Conservation (phyloP, 2,888 invertebrate species). For the Drosophila imparisetae region DNA sequence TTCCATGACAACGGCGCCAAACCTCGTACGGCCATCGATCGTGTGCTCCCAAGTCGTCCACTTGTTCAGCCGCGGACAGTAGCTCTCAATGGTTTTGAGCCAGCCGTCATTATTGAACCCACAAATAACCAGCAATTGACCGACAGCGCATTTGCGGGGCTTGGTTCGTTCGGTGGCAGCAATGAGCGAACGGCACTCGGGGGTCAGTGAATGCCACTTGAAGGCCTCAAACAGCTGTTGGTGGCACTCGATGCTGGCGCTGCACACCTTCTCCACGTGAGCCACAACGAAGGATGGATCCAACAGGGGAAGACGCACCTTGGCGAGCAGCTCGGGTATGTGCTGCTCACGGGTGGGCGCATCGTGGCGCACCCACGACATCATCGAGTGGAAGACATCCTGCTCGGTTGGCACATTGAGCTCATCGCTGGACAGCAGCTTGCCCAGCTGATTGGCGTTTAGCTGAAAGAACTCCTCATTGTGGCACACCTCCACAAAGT, state of each 20-base stretch:
- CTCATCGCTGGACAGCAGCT: too few species aligned
- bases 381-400: too few species aligned
- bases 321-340: slow-evolving; percentile 89
- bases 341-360: slow-evolving; percentile 65
- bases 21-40: slow-evolving; percentile 90
- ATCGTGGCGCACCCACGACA: too few species aligned
- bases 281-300: slow-evolving; percentile 96
- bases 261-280: slow-evolving; percentile 90
- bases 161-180: slow-evolving; percentile 91
- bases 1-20: slow-evolving; percentile 94
- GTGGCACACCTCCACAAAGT: slow-evolving; percentile 66
- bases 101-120: slow-evolving; percentile 86
- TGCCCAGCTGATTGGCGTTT: too few species aligned
- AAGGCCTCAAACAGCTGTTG: slow-evolving; percentile 96
- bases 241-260: slow-evolving; percentile 89
- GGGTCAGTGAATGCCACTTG: slow-evolving; percentile 93
- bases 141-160: slow-evolving; percentile 92
- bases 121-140: slow-evolving; percentile 90
- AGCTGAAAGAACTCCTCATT: too few species aligned
- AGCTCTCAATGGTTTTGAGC: slow-evolving; percentile 91
- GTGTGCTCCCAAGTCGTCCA: slow-evolving; percentile 84
- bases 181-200: slow-evolving; percentile 91
- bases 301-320: slow-evolving; percentile 93
- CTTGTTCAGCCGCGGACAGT: slow-evolving; percentile 85
- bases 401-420: too few species aligned